A percentile compares a stretch with the other conserved stretches of the same genome.
Evolutionary conservation across 2,113 vertebrate genomes (phyloP).

Genomic region (Pungitius pungitius): DNA sequence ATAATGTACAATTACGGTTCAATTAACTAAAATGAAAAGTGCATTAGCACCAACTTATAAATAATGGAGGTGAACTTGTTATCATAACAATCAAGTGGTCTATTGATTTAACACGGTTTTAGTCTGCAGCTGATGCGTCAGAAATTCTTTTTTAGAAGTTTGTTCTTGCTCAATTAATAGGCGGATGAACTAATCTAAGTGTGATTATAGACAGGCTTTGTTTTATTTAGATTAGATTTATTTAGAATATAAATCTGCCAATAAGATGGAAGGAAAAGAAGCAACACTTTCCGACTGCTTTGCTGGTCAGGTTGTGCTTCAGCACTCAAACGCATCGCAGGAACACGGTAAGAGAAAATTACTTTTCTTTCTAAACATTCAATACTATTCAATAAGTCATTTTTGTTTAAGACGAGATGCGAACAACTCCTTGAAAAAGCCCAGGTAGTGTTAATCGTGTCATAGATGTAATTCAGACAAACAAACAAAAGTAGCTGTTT

Average conservation of each 20-base stretch:
- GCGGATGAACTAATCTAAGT: not conserved
- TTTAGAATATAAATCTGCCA: not conserved
- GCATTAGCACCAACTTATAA: not conserved
- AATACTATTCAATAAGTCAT: not conserved
- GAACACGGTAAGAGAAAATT: not conserved
- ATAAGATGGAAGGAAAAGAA: not conserved
- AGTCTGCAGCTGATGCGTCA: slow-evolving; percentile 13
- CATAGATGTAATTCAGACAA: too few relatives aligned
- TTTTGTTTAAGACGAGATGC: not conserved
- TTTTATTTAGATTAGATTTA: not conserved
- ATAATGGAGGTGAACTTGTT: not conserved
- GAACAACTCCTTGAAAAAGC: not conserved
- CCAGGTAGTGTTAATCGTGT: not conserved
- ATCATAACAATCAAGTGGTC: slow-evolving; percentile 28
- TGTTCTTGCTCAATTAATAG: not conserved
- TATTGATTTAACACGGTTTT: not conserved
- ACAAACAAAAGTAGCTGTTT: slow-evolving; percentile 36
- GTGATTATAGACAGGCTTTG: not conserved
- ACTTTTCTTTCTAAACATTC: slow-evolving; percentile 1
- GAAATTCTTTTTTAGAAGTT: not conserved
- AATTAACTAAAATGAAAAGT: not conserved
- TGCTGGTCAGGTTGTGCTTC: not conserved
- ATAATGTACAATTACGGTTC: not conserved
- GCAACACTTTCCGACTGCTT: not conserved
- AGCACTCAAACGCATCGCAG: not conserved